phyloP scores from a whole-genome alignment of 2,797 vertebrate genomes.

The Loris lydekkerianus region DNA sequence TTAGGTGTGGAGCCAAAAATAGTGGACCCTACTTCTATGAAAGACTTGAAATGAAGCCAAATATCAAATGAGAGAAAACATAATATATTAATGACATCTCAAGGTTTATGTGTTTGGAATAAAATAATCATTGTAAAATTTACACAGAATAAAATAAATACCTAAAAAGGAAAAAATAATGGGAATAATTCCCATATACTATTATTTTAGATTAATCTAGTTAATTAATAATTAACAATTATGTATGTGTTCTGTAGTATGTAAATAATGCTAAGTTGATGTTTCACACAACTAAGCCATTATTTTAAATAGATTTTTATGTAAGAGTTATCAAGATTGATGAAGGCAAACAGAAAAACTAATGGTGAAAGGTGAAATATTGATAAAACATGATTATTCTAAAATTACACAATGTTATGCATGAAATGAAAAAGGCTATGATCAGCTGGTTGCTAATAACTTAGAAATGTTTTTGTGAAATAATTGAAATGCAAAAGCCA shows the following conservation, averaged over 20 bases:
- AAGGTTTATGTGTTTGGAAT: slow-evolving; percentile 10
- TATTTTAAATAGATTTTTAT: slow-evolving; percentile 50
- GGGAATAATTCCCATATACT: background rate
- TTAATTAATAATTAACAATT: slow-evolving; percentile 30
- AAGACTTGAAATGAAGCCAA: background rate
- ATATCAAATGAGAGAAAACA: slow-evolving; percentile 11
- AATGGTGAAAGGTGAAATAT: slow-evolving; percentile 53
- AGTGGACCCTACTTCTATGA: background rate
- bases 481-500: slow-evolving; percentile 51
- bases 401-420: slow-evolving; percentile 57
- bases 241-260: background rate
- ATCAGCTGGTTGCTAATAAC: slow-evolving; percentile 29
- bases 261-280: slow-evolving; percentile 55
- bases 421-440: slow-evolving; percentile 46
- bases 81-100: background rate
- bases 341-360: slow-evolving; percentile 18
- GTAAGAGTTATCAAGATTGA: slow-evolving; percentile 35
- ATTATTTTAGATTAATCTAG: background rate
- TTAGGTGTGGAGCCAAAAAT: background rate
- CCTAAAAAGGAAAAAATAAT: background rate
- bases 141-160: background rate
- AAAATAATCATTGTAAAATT: slow-evolving; percentile 25
- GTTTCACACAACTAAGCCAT: background rate
- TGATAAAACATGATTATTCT: slow-evolving; percentile 52
- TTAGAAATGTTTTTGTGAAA: background rate